Evolutionary conservation across 2,797 vertebrate species (phyloP).

Genomic region (Takifugu ocellatus): DNA sequence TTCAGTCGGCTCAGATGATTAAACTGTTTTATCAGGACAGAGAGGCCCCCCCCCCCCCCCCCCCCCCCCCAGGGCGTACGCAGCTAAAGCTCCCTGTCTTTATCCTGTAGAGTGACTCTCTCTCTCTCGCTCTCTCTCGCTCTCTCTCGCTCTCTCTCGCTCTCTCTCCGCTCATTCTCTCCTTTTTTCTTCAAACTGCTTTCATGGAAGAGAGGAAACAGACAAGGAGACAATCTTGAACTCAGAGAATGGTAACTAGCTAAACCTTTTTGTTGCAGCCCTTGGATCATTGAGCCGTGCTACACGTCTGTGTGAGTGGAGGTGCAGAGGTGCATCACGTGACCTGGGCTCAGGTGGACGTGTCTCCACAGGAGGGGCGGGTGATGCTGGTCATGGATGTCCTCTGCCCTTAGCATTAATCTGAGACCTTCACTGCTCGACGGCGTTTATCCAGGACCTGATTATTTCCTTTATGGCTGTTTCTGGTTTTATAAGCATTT

Average conservation of each 20-base stretch:
- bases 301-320: too few species aligned
- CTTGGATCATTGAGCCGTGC: neutral
- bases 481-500: too few species aligned
- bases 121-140: slow-evolving; percentile 38
- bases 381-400: too few species aligned
- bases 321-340: too few species aligned
- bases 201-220: slow-evolving; percentile 65
- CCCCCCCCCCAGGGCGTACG: slow-evolving; percentile 18
- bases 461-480: too few species aligned
- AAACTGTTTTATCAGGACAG: too few species aligned
- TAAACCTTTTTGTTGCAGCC: slow-evolving; percentile 9
- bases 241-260: slow-evolving; percentile 71
- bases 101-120: slow-evolving; percentile 16
- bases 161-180: slow-evolving; percentile 35
- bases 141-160: slow-evolving; percentile 31
- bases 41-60: neutral
- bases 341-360: too few species aligned
- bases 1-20: too few species aligned
- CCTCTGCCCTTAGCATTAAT: too few species aligned
- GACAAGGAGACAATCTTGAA: slow-evolving; percentile 70
- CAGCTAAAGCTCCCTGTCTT: slow-evolving; percentile 29
- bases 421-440: too few species aligned
- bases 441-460: too few species aligned
- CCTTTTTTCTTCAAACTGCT: slow-evolving; percentile 41
- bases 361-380: too few species aligned